Evolutionary conservation across 2,797 vertebrate species (phyloP), one percentile per base, ranked within the genome.

Genomic region (Eospalax fontanierii): DNA sequence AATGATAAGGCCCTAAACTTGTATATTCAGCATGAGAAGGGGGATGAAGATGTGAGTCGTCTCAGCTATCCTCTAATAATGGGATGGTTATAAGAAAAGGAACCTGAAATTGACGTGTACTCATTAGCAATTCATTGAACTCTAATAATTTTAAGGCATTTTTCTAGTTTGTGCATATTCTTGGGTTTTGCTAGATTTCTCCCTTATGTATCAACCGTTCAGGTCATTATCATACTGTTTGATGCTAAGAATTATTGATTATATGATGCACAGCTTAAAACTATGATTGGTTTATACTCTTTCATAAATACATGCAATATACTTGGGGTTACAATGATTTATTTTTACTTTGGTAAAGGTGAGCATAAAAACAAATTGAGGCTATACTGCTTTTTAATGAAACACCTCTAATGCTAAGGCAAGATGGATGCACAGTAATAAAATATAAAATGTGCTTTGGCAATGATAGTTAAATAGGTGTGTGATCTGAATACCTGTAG

Each of bases 361-460:
- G 87, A 84, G 28, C 82, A 95, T 94, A 95, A 92, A 97, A 97
- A 91, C 74, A 97, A 96, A 96, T 96, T 81, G 78, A 88, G 90
- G 81, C 86, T 93, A 90, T 91, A 91, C 59, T 87, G 68, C 70
- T 96, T 95, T 95, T 92, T 96, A 97, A 94, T 96, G 93, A 97
- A 97, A 96, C 59, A 96, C 84, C 84, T 96, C 61, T 88, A 94
- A 96, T 95, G 71, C 87, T 93, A 91, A 78, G 46, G 71, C 91
- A 96, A 95, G 74, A 95, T 91, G 59, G 40, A 91, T 91, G 38
- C 78, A 94, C 61, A 73, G 43, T 85, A 95, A 93, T 93, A 68
- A 88, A 91, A 95, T 82, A 91, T 88, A 93, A 92, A 91, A 91
- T 84, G 66, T 81, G n/a, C 73, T 96, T 97, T 80, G 70, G 40